A percentile compares a stretch with the other conserved stretches of the same genome.
Evolutionary conservation across 2,888 invertebrate species (phyloP).

Genomic region (Lasius fuliginosus): DNA sequence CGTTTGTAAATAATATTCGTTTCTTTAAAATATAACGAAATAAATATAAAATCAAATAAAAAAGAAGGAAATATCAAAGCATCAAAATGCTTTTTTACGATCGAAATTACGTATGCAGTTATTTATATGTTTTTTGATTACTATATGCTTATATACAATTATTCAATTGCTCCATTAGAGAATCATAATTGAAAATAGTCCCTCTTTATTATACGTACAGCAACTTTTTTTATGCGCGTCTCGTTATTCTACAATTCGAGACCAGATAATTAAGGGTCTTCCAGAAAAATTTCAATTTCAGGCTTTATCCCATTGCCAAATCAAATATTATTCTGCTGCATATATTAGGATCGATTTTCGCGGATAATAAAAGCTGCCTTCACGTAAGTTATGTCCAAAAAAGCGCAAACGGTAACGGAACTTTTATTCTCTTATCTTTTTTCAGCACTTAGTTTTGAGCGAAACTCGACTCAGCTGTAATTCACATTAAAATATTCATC

Average conservation of each 20-base stretch:
- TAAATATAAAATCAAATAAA: constrained; percentile 11
- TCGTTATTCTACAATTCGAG: not conserved
- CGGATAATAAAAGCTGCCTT: constrained; percentile 27
- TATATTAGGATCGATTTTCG: constrained; percentile 7
- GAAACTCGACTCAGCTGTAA: constrained; percentile 7
- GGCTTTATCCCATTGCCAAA: not conserved
- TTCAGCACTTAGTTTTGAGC: not conserved
- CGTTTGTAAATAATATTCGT: not conserved
- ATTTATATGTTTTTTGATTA: constrained; percentile 28
- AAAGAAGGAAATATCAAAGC: not conserved
- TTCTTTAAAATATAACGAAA: not conserved
- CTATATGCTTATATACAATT: constrained; percentile 40
- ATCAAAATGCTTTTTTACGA: not conserved
- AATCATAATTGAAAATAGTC: constrained; percentile 44
- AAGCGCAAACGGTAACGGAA: constrained; percentile 18
- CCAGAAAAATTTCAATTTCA: not conserved
- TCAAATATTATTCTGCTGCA: not conserved
- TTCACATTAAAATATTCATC: not conserved
- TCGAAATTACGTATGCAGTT: constrained; percentile 27
- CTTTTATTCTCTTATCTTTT: constrained; percentile 6
- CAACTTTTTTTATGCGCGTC: constrained; percentile 6
- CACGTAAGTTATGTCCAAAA: constrained; percentile 4
- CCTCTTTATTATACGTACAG: constrained; percentile 34
- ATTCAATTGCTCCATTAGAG: constrained; percentile 31
- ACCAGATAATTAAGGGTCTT: not conserved